Conservation (phyloP, 2,888 invertebrate genomes). For the Platypus cylindrus region DNA sequence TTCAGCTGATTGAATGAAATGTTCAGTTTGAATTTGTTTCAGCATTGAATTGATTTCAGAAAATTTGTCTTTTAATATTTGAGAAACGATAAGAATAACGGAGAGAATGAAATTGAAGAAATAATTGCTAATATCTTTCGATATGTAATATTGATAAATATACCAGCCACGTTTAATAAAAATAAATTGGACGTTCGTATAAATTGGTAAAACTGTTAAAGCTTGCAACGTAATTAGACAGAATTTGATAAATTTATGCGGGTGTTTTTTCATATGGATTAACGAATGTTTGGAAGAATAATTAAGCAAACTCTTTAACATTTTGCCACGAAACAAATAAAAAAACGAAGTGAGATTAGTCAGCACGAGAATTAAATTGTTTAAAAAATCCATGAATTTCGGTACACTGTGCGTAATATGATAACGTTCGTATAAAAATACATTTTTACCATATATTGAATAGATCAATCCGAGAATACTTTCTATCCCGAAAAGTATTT, state of each 20-base stretch:
- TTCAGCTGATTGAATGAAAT: too few relatives aligned
- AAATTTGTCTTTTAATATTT: constrained; percentile 4
- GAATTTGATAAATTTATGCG: too few relatives aligned
- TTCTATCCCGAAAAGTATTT: too few relatives aligned
- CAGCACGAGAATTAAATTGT: neutral
- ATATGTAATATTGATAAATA: constrained; percentile 4
- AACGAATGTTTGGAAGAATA: too few relatives aligned
- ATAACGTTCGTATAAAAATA: neutral
- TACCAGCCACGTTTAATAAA: constrained; percentile 2
- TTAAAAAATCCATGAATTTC: constrained; percentile 1
- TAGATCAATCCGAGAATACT: constrained; percentile 3
- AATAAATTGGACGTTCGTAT: neutral
- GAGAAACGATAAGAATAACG: neutral
- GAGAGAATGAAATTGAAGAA: constrained; percentile 3
- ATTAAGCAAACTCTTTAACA: too few relatives aligned
- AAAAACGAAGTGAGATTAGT: too few relatives aligned
- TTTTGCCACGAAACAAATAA: too few relatives aligned
- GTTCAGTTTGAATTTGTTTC: neutral
- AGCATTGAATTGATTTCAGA: neutral
- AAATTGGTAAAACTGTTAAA: neutral
- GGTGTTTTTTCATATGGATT: too few relatives aligned
- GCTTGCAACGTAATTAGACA: neutral
- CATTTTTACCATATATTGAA: constrained; percentile 3
- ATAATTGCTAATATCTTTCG: constrained; percentile 4
- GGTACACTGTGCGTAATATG: neutral